phyloP scores from a whole-genome alignment of 2,797 vertebrate species.

The Scomberomorus guttatus region DNA sequence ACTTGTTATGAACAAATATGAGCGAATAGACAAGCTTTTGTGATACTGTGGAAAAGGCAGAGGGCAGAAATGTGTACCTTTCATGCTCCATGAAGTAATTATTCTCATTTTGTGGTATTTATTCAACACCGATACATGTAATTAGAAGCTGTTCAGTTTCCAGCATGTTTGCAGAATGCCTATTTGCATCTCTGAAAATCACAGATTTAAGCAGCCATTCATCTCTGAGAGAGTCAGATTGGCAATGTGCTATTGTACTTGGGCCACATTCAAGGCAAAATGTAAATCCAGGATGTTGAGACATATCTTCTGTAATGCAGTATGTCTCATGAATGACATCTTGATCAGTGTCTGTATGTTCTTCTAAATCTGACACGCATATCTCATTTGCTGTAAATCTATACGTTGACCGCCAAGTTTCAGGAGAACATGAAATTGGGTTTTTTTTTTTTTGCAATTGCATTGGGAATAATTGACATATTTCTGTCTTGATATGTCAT shows the following conservation, averaged over 20 bases:
- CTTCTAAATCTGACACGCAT: constrained; percentile 1
- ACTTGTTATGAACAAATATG: constrained; percentile 13
- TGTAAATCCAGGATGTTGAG: constrained; percentile 8
- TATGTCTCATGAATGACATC: not conserved
- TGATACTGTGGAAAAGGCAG: not conserved
- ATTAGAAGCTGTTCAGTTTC: constrained; percentile 19
- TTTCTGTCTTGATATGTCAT: not conserved
- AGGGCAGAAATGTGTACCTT: not conserved
- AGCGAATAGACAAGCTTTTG: constrained; percentile 1
- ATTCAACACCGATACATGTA: not conserved
- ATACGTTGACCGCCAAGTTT: constrained; percentile 16
- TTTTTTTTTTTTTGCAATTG: constrained; percentile 29
- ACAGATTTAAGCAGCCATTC: constrained; percentile 17
- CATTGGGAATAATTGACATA: constrained; percentile 4
- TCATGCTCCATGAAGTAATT: constrained; percentile 1
- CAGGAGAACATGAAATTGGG: constrained; percentile 17
- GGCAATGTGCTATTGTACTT: not conserved
- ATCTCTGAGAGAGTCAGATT: not conserved
- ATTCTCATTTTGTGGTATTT: constrained; percentile 10
- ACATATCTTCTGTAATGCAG: not conserved
- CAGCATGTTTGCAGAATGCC: constrained; percentile 6
- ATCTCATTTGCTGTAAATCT: constrained; percentile 3
- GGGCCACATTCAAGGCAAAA: constrained; percentile 7
- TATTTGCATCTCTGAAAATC: constrained; percentile 24
- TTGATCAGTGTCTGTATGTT: not conserved